Base-by-base conservation (phyloP, 2,888 invertebrate species). In the Diplolepis rosae region DNA sequence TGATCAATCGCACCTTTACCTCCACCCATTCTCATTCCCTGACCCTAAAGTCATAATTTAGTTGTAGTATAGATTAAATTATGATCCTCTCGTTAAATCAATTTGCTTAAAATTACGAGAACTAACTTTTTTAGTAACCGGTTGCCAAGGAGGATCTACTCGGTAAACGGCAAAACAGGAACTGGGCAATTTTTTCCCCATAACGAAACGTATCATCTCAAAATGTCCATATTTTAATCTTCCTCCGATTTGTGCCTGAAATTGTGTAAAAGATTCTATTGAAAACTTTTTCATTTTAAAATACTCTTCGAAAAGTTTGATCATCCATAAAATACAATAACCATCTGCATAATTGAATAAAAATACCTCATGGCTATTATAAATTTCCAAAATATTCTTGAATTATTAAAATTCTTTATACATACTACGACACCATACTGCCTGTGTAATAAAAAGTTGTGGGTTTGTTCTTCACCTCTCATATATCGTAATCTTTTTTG, bases 141-240 rank as follows among this genome's bases (percentile, higher is more conserved):
- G 95, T 84, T 98, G 97, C 99, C 99, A 99, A 0, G 98, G 98
- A 0, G 96, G 91, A 82, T 97, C 97, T 0, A 99, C 90, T 81
- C 99, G 91, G 98, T 98, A 99, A 32, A 96, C 90, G 0, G 98
- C 97, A 91, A 98, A 99, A 94, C 96, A 96, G 76, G 91, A 92
- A 22, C 91, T 89, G 81, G 98, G 94, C 83, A 99, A 91, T 83
- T 94, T 94, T 65, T 95, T 91, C 69, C 95, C 94, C 30, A 98
- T 89, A 0, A 91, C 90, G 42, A 94, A 89, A 86, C 99, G 93
- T 28, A 96, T 92, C 94, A 96, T 94, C 90, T 99, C 98, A 87
- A 96, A 94, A 88, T 98, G 98, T 52, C 94, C 93, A 87, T 91
- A 91, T 72, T 91, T 91, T 80, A 99, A 83, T 78, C 96, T 92